Base-by-base conservation (phyloP, 2,797 vertebrate genomes). In the Sebastiscus albofasciatus region DNA sequence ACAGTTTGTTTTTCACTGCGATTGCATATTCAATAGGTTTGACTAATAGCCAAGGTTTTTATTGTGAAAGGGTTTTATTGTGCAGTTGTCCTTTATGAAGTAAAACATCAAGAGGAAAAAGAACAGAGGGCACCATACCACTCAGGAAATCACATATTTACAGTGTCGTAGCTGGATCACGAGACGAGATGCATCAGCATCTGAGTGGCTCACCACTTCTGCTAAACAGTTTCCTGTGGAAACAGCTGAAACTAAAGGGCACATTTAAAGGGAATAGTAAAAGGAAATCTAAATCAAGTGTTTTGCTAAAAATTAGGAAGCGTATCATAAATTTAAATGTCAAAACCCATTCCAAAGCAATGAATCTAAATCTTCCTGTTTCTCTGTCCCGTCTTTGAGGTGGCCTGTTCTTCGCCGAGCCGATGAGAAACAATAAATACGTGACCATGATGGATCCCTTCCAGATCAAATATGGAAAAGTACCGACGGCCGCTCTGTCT, bases 401-500 rank as follows among this genome's bases (percentile, higher is more conserved):
- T 52, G 92, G 91, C 5, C 73, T 93, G 46, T 93, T 93, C 88
- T 93, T 93, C 24, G 92, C 92, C 2, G 84, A 91, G 82, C 92
- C 91, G 0, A 93, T 93, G 92, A 84, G 92, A 26, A 71, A 93
- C 88, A 91, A 80, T 42, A 93, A 92, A 54, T 93, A 93, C 2
- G 89, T 93, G 78, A 93, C 91, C 80, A 94, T 95, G 94, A 93
- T 95, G 93, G 94, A 95, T 24, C 94, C 94, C 1, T 94, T 95
- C 86, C 93, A 94, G 79, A 89, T 91, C 75, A 94, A 92, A 72
- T 95, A 95, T 73, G 94, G 94, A 61, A 93, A 91, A 75, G 85
- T 83, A 13, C 71, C 91, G 24, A 91, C 90, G 11, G 90, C 91
- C 2, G 79, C 91, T 18, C 86, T 95, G 10, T 92, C 90, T 1